Percentiles rank a stretch among this genome's conserved stretches.
Evolutionary conservation across 1,140 invertebrate genomes (phyloP).

Genomic region (Adelges cooleyi): DNA sequence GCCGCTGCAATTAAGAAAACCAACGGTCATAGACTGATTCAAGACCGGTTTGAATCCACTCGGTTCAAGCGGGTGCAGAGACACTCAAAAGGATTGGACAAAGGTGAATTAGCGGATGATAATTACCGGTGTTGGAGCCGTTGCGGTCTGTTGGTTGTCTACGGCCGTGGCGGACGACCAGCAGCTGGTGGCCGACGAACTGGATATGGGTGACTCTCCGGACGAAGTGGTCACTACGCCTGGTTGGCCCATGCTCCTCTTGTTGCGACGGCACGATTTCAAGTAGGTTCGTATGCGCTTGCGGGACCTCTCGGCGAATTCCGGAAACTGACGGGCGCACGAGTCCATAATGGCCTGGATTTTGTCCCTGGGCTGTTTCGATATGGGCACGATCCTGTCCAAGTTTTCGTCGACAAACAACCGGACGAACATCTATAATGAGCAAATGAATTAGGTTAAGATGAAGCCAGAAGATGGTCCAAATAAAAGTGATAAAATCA

Average conservation of each 20-base stretch:
- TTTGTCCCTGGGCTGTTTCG: conserved; percentile 95
- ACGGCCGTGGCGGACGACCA: no score
- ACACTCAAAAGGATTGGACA: no score
- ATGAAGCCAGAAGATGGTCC: no score
- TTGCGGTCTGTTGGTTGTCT: no score
- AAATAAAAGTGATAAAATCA: no score
- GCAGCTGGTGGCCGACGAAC: no score
- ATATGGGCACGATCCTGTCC: conserved; percentile 91
- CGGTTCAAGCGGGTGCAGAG: no score
- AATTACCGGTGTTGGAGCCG: no score
- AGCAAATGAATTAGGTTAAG: conserved; percentile 1
- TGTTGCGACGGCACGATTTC: conserved; percentile 88
- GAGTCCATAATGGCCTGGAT: conserved; percentile 96
- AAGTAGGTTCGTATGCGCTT: conserved; percentile 91
- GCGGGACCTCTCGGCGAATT: conserved; percentile 84
- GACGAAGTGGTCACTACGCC: not conserved
- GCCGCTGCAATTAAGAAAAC: conserved; percentile 50
- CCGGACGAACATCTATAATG: conserved; percentile 85
- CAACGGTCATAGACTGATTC: no score
- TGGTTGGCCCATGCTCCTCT: conserved; percentile 49
- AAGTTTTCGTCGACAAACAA: conserved; percentile 94
- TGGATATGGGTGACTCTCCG: no score
- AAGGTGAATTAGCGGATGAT: no score
- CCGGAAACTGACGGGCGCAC: conserved; percentile 90
- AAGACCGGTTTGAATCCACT: no score